Percentiles rank a stretch among this genome's conserved stretches.
Conservation (phyloP, 2,888 invertebrate genomes). For the Cistogaster globosa region DNA sequence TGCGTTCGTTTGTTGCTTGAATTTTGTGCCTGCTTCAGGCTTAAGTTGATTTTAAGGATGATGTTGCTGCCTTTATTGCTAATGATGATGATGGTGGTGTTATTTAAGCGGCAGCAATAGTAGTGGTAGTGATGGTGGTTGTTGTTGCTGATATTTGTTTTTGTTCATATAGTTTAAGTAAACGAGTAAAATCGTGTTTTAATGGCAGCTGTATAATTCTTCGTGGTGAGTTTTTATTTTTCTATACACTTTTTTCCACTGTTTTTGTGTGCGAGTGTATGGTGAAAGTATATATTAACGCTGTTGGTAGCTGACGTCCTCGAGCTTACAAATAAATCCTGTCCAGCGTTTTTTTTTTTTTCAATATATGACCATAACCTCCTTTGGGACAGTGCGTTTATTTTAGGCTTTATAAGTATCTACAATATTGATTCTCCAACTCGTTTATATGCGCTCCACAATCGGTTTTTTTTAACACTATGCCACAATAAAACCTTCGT, state of each 20-base stretch:
- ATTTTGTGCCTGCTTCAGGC: constrained; percentile 49
- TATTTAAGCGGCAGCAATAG: constrained; percentile 36
- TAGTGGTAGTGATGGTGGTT: constrained; percentile 40
- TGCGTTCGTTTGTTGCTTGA: constrained; percentile 51
- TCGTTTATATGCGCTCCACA: constrained; percentile 49
- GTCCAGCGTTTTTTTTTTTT: constrained; percentile 47
- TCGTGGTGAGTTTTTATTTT: constrained; percentile 62
- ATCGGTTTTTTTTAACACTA: constrained; percentile 34
- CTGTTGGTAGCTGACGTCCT: constrained; percentile 41
- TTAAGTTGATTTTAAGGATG: constrained; percentile 46
- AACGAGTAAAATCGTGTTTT: constrained; percentile 64
- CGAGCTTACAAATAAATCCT: constrained; percentile 47
- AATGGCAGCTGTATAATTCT: constrained; percentile 67
- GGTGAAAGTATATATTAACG: constrained; percentile 55
- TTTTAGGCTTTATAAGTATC: constrained; percentile 21
- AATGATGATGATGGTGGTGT: constrained; percentile 50
- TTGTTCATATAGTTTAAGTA: constrained; percentile 43
- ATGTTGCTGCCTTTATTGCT: constrained; percentile 53
- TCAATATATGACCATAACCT: constrained; percentile 34
- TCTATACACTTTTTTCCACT: constrained; percentile 37
- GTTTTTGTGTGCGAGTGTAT: constrained; percentile 50
- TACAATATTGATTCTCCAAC: constrained; percentile 55
- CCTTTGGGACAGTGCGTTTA: constrained; percentile 21
- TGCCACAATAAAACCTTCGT: constrained; percentile 41
- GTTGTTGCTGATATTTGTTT: constrained; percentile 44